A percentile compares a stretch with the other conserved stretches of the same genome.
Conservation (phyloP, 2,888 invertebrate species). For the Vannuccia rotundouncinata region DNA sequence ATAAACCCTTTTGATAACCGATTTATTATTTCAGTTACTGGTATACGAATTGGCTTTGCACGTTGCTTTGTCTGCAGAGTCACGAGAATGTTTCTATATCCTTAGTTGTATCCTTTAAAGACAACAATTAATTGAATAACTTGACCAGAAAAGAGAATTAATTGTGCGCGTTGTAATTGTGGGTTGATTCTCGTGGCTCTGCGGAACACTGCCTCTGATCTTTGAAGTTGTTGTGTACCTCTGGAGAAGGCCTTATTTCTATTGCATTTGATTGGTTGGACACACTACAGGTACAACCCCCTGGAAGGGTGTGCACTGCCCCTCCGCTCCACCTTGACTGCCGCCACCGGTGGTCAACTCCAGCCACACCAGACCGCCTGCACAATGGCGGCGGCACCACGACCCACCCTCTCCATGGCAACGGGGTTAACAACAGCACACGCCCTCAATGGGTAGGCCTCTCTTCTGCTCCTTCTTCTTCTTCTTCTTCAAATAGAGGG, state of each 20-base stretch:
- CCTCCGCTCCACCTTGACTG: background rate
- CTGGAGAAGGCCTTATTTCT: no score
- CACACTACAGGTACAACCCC: conserved; percentile 36
- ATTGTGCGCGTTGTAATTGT: no score
- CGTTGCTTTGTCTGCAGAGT: background rate
- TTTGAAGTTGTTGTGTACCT: no score
- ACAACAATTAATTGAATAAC: no score
- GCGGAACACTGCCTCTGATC: no score
- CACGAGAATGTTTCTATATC: background rate
- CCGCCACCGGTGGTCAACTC: conserved; percentile 8
- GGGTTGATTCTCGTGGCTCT: no score
- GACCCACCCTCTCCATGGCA: background rate
- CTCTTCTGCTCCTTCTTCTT: background rate
- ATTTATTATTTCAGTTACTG: no score
- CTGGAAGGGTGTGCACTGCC: conserved; percentile 38
- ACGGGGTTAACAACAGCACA: background rate
- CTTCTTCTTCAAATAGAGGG: background rate
- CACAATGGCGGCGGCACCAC: conserved; percentile 5
- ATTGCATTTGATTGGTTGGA: conserved; percentile 21
- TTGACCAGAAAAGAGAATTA: no score
- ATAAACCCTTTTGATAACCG: no score
- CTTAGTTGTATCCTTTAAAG: no score
- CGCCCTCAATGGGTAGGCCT: conserved; percentile 31
- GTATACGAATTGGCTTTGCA: background rate
- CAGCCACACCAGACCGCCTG: background rate